Evolutionary conservation across 2,888 invertebrate genomes (phyloP), one percentile per base, ranked within the genome.

Genomic region (Poecilobothrus nobilitatus): DNA sequence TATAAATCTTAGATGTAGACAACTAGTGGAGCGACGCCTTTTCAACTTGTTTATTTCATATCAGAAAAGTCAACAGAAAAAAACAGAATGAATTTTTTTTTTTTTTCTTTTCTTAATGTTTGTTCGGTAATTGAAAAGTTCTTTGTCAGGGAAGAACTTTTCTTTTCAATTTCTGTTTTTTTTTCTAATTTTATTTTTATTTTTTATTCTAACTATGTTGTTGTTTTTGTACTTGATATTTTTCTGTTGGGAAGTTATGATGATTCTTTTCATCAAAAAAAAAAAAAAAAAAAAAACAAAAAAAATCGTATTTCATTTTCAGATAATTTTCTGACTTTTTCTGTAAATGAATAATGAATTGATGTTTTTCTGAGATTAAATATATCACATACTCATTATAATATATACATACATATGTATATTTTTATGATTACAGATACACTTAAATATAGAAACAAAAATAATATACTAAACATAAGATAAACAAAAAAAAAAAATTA

Each of bases 101-200:
- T 18, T 53, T 53, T 53, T 18, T 53, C 6, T 53, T 53, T 18
- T 53, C 6, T 53, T 53, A 18, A 53, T 53, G 53, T 53, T 53
- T 53, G 53, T n/a, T 53, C 15, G 53, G 53, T 53, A 53, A 53
- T 53, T 53, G 53, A 53, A 53, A 53, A 53, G 53, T 53, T 53
- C 53, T 53, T 53, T 53, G 53, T 53, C 53, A 53, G 15, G 53
- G 53, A 53, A n/a, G 53, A 53, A 53, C 53, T 53, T 53, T 53
- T 53, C 15, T 12, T 53, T n/a, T 18, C 2, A 2, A n/a, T 2
- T 18, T 53, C 2, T 53, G 15, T 53, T 53, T 41, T 41, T 41
- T 41, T 41, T 41, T 9, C 9, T 27, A 4, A 5, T 27, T 27
- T 27, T 27, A 4, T 27, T 27, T 27, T 27, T 27, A 4, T 27